Evolutionary conservation across 2,113 vertebrate genomes (phyloP), one percentile per base, ranked within the genome.

Genomic region (Paracanthobrama guichenoti): DNA sequence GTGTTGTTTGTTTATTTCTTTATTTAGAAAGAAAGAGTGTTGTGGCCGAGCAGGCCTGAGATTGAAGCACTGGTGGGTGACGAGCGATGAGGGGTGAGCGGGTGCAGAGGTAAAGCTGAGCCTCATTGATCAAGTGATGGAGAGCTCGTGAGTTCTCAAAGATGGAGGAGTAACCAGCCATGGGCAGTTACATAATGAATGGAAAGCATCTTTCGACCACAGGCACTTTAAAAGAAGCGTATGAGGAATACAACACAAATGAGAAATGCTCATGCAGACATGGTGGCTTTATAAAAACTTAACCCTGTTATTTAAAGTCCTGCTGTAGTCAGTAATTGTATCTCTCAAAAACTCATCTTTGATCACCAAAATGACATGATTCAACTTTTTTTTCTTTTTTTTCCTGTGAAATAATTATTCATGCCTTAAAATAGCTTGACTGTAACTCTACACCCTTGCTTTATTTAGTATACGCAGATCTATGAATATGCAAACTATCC

Each of bases 81-180:
- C 18, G 31, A 72, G 72, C 81, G 85, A 79, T 55, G 39, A 74
- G 73, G 46, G 71, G 67, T 69, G 64, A 74, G 72, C 18, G 9
- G 39, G 44, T 81, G 71, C 26, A 79, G 87, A 89, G 84, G 77
- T 67, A 81, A 78, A 84, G 81, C 89, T 77, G 79, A 76, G 86
- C 86, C 86, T 89, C 88, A 89, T 91, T 92, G 90, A 90, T 91
- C 73, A 90, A 89, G 89, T 89, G 82, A 89, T 85, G 69, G 80
- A 89, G 82, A 84, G 88, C 87, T 87, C 85, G 59, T 90, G 85
- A 82, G 77, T 91, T 90, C 89, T 31, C 69, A 75, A 57, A 84
- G 74, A 87, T 81, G 85, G 79, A 82, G 73, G 76, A 78, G 86
- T 20, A 62, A 74, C 55, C n/a, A 85, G 82, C 87, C 85, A 59